These are phyloP conservation scores for Macropodus opercularis DNA, from an alignment of 2,797 vertebrate genomes.

Conservation along the genomic window DNA sequence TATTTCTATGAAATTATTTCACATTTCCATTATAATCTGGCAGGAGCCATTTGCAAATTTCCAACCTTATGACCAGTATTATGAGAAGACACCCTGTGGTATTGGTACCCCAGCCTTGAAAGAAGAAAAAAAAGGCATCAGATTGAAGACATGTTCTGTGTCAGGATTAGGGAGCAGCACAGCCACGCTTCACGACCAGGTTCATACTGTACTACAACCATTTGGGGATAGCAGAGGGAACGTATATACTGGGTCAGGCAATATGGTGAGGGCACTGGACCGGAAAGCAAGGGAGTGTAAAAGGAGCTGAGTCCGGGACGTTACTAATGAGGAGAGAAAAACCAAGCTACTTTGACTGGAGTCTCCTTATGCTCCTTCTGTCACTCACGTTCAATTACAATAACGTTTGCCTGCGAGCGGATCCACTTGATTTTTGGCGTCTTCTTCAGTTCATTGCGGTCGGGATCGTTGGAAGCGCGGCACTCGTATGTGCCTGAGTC, in stretches of 20 bases:
- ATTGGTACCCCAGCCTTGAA: constrained; percentile 5
- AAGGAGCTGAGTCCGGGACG: constrained; percentile 61
- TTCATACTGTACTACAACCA: constrained; percentile 47
- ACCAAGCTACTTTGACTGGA: constrained; percentile 44
- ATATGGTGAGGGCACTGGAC: constrained; percentile 49
- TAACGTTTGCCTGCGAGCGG: constrained; percentile 93
- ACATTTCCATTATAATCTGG: background rate
- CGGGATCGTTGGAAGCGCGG: constrained; percentile 94
- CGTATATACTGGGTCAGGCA: constrained; percentile 31
- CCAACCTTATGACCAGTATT: constrained; percentile 67
- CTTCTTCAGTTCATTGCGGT: constrained; percentile 93
- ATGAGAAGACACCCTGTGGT: constrained; percentile 22
- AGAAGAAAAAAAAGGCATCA: constrained; percentile 56
- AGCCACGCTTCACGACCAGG: constrained; percentile 30
- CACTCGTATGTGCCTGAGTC: constrained; percentile 94
- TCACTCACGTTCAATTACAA: constrained; percentile 97
- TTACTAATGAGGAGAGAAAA: constrained; percentile 60
- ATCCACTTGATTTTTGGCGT: constrained; percentile 96
- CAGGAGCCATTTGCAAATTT: constrained; percentile 43
- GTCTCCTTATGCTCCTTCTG: constrained; percentile 53
- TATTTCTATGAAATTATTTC: background rate
- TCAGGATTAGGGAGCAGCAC: constrained; percentile 31
- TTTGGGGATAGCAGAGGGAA: constrained; percentile 40
- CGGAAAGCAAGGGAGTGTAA: constrained; percentile 41
- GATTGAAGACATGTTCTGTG: constrained; percentile 42